A percentile compares a stretch with the other conserved stretches of the same genome.
Evolutionary conservation across 2,797 vertebrate species (phyloP).

Genomic region (Alfaro cultratus): DNA sequence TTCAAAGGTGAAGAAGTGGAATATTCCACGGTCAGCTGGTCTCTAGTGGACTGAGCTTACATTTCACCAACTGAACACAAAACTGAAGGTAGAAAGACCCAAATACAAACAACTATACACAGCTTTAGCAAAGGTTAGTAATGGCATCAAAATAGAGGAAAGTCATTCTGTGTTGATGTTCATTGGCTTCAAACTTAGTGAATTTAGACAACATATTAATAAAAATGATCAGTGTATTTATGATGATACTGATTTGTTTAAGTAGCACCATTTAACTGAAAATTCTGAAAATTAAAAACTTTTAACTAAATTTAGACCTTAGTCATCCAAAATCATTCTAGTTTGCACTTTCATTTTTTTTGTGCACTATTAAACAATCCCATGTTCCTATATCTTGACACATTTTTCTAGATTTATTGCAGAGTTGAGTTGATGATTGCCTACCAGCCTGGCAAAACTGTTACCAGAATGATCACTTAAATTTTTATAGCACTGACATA

Average conservation of each 20-base stretch:
- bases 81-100: background rate
- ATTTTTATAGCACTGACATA: background rate
- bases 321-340: background rate
- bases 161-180: background rate
- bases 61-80: background rate
- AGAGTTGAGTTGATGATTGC: slow-evolving; percentile 41
- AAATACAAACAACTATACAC: background rate
- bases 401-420: slow-evolving; percentile 40
- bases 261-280: background rate
- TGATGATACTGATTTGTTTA: background rate
- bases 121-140: background rate
- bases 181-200: background rate
- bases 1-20: background rate
- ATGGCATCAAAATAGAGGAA: background rate
- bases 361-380: background rate
- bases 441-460: slow-evolving; percentile 45
- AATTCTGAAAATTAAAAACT: background rate
- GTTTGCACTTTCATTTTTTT: background rate
- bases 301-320: background rate
- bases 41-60: background rate
- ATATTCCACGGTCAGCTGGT: background rate
- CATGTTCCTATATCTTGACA: background rate
- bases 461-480: slow-evolving; percentile 3
- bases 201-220: background rate
- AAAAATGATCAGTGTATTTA: background rate